Evolutionary conservation across 2,797 vertebrate species (phyloP).

Genomic region (Platalea minor): DNA sequence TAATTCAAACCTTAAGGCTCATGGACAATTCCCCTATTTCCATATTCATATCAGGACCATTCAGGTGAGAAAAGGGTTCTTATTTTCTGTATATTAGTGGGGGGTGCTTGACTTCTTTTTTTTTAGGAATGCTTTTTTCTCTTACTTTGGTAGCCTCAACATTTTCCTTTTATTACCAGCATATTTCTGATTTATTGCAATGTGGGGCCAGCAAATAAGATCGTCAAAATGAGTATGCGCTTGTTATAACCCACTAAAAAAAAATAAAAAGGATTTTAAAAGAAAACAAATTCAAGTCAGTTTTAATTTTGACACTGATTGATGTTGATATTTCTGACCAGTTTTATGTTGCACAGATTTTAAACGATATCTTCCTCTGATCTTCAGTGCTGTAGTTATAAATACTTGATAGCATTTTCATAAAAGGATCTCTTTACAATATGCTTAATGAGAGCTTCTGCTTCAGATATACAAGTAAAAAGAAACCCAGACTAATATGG

Average conservation of each 20-base stretch:
- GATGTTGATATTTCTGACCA: conserved; percentile 49
- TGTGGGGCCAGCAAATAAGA: conserved; percentile 39
- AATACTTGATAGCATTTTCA: conserved; percentile 61
- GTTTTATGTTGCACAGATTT: conserved; percentile 47
- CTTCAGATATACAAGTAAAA: conserved; percentile 46
- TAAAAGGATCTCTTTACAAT: conserved; percentile 50
- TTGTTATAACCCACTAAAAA: conserved; percentile 45
- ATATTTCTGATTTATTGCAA: conserved; percentile 52
- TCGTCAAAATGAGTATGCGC: conserved; percentile 36
- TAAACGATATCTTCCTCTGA: conserved; percentile 52
- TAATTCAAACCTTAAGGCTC: neutral
- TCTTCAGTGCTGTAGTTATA: conserved; percentile 53
- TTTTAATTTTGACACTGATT: conserved; percentile 47
- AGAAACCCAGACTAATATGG: conserved; percentile 34
- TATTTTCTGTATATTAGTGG: neutral
- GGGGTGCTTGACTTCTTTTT: neutral
- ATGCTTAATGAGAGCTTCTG: conserved; percentile 60
- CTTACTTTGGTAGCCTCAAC: neutral
- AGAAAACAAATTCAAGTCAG: conserved; percentile 25
- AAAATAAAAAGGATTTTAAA: conserved; percentile 29
- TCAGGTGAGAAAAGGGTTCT: neutral
- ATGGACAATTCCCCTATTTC: neutral
- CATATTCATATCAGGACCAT: neutral
- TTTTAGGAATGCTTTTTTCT: neutral
- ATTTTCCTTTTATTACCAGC: conserved; percentile 21